Evolutionary conservation across 2,797 vertebrate species (phyloP).

Genomic region (Cuculus canorus): DNA sequence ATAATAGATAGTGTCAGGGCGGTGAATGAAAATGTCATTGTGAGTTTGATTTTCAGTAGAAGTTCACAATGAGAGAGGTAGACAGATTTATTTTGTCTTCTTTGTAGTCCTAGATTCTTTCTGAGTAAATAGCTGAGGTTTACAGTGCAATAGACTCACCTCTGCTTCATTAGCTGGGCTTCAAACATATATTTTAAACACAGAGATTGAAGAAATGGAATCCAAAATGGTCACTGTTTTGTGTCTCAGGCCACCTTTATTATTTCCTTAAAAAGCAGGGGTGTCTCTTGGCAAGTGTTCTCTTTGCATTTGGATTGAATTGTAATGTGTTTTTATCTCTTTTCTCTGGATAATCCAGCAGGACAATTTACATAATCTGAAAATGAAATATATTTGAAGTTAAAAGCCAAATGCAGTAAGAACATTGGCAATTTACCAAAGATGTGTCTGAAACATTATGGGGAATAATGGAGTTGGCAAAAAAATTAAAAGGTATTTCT

Average conservation of each 20-base stretch:
- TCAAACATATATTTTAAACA: not conserved
- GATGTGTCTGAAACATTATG: not conserved
- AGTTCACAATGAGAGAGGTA: not conserved
- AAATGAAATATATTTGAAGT: not conserved
- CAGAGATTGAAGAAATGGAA: not conserved
- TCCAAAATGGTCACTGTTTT: not conserved
- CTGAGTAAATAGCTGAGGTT: not conserved
- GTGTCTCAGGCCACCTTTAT: not conserved
- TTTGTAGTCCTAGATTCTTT: not conserved
- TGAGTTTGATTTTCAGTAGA: not conserved
- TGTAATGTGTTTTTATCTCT: not conserved
- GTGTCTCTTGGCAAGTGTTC: not conserved
- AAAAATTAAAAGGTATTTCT: not conserved
- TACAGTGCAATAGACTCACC: not conserved
- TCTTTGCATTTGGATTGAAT: not conserved
- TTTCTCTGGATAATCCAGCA: not conserved
- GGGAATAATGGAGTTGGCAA: not conserved
- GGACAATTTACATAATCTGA: not conserved
- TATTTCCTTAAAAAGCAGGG: not conserved
- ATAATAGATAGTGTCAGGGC: accelerated
- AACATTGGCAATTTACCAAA: not conserved
- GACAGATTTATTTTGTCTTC: not conserved
- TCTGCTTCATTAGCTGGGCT: not conserved
- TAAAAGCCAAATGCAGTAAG: not conserved
- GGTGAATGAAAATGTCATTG: not conserved